phyloP scores from a whole-genome alignment of 2,888 invertebrate species.

The Campoplex nolae region DNA sequence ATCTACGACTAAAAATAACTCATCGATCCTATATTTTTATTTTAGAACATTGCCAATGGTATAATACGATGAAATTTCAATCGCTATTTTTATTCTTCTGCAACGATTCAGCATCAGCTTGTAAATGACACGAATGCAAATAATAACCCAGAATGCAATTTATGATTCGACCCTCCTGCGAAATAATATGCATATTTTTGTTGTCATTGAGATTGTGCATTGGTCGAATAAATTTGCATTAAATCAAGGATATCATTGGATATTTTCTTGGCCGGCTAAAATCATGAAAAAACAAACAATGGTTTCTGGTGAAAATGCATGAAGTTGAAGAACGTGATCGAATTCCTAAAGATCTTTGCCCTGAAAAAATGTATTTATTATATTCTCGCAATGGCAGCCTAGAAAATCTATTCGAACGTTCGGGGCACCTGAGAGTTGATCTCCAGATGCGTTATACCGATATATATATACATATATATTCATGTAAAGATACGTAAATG shows the following conservation, averaged over 20 bases:
- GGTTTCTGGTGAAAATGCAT: not conserved
- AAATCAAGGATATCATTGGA: slow-evolving; percentile 1
- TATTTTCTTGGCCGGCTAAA: not conserved
- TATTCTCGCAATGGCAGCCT: slow-evolving; percentile 13
- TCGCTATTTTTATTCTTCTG: not conserved
- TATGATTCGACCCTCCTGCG: not conserved
- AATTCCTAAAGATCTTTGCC: slow-evolving; percentile 36
- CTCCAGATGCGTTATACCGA: slow-evolving; percentile 31
- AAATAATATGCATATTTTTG: not conserved
- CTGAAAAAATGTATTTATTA: not conserved
- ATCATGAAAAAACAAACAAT: slow-evolving; percentile 7
- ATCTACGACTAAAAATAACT: not conserved
- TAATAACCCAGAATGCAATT: not conserved
- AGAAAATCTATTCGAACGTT: slow-evolving; percentile 39
- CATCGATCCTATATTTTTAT: slow-evolving; percentile 1
- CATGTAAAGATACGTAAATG: slow-evolving; percentile 11
- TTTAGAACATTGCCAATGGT: not conserved
- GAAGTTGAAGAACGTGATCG: slow-evolving; percentile 2
- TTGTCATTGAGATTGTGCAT: not conserved
- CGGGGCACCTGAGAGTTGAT: slow-evolving; percentile 37
- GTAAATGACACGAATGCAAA: not conserved
- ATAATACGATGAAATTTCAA: not conserved
- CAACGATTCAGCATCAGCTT: not conserved
- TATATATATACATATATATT: not conserved
- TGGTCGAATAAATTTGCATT: not conserved